Percentiles rank a stretch among this genome's conserved stretches.
Conservation (phyloP, 2,113 vertebrate genomes). For the Lophochroa leadbeateri region DNA sequence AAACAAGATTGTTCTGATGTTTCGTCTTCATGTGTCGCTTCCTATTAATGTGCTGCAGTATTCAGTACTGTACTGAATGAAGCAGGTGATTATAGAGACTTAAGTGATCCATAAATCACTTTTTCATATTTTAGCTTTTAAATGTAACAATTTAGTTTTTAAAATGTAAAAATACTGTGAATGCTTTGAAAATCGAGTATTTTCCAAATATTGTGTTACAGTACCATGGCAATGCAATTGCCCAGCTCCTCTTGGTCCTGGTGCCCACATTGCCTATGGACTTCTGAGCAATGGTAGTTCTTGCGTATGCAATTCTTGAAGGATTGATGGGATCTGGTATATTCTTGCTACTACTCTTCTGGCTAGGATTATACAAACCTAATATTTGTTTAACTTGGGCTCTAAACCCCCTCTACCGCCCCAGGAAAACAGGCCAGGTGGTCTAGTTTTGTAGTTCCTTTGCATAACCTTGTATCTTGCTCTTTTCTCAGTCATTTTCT, state of each 20-base stretch:
- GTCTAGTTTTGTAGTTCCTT: background rate
- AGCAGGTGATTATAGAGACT: background rate
- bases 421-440: background rate
- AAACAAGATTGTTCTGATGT: background rate
- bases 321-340: background rate
- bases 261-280: background rate
- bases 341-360: background rate
- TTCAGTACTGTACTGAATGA: background rate
- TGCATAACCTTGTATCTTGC: background rate
- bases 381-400: background rate
- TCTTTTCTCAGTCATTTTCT: background rate
- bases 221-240: background rate
- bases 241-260: background rate
- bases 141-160: background rate
- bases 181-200: background rate
- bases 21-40: background rate
- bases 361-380: background rate
- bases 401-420: rapidly evolving
- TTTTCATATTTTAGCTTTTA: background rate
- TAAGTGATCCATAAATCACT: background rate
- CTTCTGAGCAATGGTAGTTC: background rate
- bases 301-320: background rate
- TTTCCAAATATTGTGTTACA: background rate
- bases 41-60: background rate
- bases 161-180: background rate